Evolutionary conservation across 2,113 vertebrate genomes (phyloP), one percentile per base, ranked within the genome.

Genomic region (Phalacrocorax brasilianus): DNA sequence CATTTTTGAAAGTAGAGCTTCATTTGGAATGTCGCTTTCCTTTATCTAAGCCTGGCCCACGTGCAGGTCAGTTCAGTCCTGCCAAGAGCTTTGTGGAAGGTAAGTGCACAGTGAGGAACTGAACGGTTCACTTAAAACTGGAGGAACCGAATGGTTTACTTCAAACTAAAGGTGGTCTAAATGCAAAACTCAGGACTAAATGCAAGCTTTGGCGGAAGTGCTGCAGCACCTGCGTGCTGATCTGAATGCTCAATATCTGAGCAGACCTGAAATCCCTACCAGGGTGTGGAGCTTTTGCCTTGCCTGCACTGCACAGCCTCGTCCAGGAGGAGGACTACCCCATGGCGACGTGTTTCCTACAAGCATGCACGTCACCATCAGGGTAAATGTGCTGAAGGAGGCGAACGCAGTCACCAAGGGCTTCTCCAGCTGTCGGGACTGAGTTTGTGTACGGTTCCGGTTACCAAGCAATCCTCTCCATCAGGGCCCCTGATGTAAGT

Each of bases 281-380:
- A 14, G 38, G n/a, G 8, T 32, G 33, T 11, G 45, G 55, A 82
- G 75, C 42, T 58, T 55, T 56, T 12, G 8, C 12, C 50, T 50
- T 8, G 2, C 11, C 45, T 42, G 24, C 16, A 1, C 59, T 38
- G 19, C 68, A 12, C 40, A 56, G 59, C 35, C 50, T 12, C 3
- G 3, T 12, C 35, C 32, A 14, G 68, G 53, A 82, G 70, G 6
- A 58, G 68, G 33, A 35, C 1, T 9, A 35, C 18, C 44, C 52
- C 7, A 0, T 3, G 14, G 63, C 0, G 2, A 21, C 4, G 33
- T 19, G 17, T 30, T 76, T 47, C 7, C 50, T 38, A 1, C 0
- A 2, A 17, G 49, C 0, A 0, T 8, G 12, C 40, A 4, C 0
- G 11, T 50, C 61, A 3, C 67, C 72, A 1, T 47, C 52, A 11